Conservation (phyloP, 2,113 vertebrate species). For the Gasterosteus nipponicus region DNA sequence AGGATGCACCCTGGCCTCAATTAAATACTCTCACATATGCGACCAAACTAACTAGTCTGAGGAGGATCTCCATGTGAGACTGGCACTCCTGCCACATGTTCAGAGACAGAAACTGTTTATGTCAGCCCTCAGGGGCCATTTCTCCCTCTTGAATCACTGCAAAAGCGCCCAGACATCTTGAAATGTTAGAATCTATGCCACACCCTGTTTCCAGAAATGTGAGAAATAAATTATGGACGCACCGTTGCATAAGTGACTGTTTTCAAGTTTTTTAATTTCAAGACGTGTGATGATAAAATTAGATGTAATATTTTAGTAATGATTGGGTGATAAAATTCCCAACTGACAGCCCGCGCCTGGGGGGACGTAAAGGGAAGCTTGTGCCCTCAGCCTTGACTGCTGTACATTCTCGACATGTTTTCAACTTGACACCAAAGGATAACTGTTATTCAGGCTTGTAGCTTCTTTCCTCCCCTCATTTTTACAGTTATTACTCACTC, state of each 20-base stretch:
- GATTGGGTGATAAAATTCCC: constrained; percentile 37
- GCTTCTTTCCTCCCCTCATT: background rate
- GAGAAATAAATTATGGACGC: constrained; percentile 20
- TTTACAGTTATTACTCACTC: constrained; percentile 13
- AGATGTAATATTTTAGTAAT: constrained; percentile 56
- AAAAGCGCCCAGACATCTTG: constrained; percentile 35
- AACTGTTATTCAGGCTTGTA: constrained; percentile 30
- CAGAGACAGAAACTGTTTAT: constrained; percentile 27
- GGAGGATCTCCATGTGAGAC: constrained; percentile 54
- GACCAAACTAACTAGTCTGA: background rate
- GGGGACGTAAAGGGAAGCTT: constrained; percentile 28
- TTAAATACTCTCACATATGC: constrained; percentile 13
- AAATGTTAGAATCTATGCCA: constrained; percentile 46
- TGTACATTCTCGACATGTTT: constrained; percentile 60
- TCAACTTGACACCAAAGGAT: constrained; percentile 54
- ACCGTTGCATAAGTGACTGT: constrained; percentile 31
- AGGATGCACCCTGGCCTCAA: constrained; percentile 22
- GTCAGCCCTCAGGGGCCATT: constrained; percentile 55
- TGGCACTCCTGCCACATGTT: constrained; percentile 66
- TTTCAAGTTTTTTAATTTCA: constrained; percentile 24
- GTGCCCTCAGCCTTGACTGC: constrained; percentile 36
- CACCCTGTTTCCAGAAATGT: constrained; percentile 62
- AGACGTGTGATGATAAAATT: constrained; percentile 22
- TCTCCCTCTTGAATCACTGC: constrained; percentile 50
- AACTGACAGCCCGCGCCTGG: constrained; percentile 48